Conservation (phyloP, 2,113 vertebrate genomes). For the Canis aureus region DNA sequence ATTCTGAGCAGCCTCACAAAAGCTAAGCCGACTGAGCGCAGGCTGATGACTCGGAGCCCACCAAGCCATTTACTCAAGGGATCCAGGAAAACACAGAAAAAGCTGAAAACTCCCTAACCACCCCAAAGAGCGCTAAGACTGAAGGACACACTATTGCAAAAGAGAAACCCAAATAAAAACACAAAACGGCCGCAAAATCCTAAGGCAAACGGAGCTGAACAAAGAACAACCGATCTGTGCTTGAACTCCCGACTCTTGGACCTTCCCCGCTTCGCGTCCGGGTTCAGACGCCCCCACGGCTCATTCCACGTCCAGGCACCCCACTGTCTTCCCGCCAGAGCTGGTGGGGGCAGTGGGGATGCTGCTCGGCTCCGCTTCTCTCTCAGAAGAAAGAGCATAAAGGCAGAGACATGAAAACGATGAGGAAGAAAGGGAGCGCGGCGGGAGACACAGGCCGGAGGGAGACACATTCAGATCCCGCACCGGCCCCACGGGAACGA, state of each 20-base stretch:
- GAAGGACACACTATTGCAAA: neutral
- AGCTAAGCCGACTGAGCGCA: neutral
- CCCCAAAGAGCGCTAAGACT: neutral
- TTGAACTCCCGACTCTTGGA: neutral
- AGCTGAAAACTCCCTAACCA: neutral
- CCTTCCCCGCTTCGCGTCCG: neutral
- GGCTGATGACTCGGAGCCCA: neutral
- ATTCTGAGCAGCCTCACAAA: neutral
- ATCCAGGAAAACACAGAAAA: constrained; percentile 10
- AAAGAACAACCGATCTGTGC: neutral
- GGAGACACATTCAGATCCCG: neutral
- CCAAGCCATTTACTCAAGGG: neutral
- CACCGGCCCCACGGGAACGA: neutral
- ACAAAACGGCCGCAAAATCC: neutral
- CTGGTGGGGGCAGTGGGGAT: neutral
- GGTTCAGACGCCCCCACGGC: neutral
- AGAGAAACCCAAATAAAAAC: neutral
- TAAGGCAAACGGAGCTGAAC: neutral
- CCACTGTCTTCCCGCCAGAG: neutral
- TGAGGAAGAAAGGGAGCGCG: neutral
- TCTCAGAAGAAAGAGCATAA: neutral
- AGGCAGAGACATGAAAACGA: neutral
- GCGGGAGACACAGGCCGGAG: neutral
- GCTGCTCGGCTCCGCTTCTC: neutral
- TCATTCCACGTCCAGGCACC: too few species aligned